Conservation (phyloP, 2,888 invertebrate genomes). For the Trisateles emortualis region DNA sequence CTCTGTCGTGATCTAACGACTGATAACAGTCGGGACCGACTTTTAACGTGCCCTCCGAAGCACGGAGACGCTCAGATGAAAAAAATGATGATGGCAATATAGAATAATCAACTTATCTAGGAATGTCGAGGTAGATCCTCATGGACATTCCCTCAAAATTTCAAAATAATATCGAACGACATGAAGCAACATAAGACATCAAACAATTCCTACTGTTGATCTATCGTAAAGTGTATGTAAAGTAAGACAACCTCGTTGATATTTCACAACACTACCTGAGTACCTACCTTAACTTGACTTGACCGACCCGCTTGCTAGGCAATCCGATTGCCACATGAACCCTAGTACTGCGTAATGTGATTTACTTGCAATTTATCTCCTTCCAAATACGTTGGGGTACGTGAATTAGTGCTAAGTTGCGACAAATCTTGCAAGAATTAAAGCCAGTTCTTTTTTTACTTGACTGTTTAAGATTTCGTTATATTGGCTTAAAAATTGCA, state of each 20-base stretch:
- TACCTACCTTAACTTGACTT: conserved; percentile 34
- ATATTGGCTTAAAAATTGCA: not conserved
- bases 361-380: conserved; percentile 31
- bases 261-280: conserved; percentile 34
- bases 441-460: too few species aligned
- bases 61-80: too few species aligned
- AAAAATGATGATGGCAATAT: too few species aligned
- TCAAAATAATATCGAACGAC: not conserved
- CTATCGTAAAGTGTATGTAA: conserved; percentile 24
- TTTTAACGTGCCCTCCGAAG: too few species aligned
- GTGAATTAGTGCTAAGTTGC: conserved; percentile 13
- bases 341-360: conserved; percentile 25
- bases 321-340: conserved; percentile 41
- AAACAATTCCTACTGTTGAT: conserved; percentile 32
- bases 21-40: too few species aligned
- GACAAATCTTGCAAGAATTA: not conserved
- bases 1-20: too few species aligned
- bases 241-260: conserved; percentile 30
- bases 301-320: conserved; percentile 37
- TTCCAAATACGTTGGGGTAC: conserved; percentile 20
- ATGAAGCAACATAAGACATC: conserved; percentile 3
- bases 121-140: too few species aligned
- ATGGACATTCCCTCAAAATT: too few species aligned
- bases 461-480: not conserved
- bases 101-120: too few species aligned